Base-by-base conservation (phyloP, 2,888 invertebrate species). In the Drosophila monieri region DNA sequence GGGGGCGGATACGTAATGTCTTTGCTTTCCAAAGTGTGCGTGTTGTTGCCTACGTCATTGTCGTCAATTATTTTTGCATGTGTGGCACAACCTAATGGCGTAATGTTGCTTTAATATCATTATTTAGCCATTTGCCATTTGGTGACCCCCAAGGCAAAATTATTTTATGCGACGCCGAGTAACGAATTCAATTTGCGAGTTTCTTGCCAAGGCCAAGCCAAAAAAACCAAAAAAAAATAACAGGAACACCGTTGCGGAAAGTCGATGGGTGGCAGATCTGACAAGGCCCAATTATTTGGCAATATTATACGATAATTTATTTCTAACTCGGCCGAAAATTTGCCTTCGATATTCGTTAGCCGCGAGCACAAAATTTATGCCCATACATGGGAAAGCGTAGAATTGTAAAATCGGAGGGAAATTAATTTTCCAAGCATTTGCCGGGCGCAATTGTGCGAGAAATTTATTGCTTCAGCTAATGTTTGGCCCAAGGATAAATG, bases 71-170 rank as follows among this genome's bases (percentile, higher is more conserved):
- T 69, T 62, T 59, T 67, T 30, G 60, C 55, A 58, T 68, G 72
- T 69, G 48, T 59, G 47, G 47, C 43, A 49, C 51, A 76, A 39
- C 64, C 67, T 77, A 70, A 71, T 71, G 67, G 65, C 73, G 71
- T 88, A 84, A 88, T 81, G 77, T 73, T 70, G 76, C 78, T 78
- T 86, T 88, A 88, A 89, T 88, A 81, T 79, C 81, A 85, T 89
- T 87, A 86, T 78, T 75, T 75, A 60, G 65, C 64, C 74, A 85
- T 85, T 76, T 70, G 62, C 56, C 25, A 35, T 51, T 23, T 18
- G 65, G 67, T 52, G 47, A 65, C 67, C 46, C 35, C 52, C 43
- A 30, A 43, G 56, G 44, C 52, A 41, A 66, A 52, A 66, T 56
- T 62, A 60, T 58, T 62, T 69, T 48, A 39, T 68, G 48, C 67